Evolutionary conservation across 2,888 invertebrate genomes (phyloP).

Genomic region (Clusia tigrina): DNA sequence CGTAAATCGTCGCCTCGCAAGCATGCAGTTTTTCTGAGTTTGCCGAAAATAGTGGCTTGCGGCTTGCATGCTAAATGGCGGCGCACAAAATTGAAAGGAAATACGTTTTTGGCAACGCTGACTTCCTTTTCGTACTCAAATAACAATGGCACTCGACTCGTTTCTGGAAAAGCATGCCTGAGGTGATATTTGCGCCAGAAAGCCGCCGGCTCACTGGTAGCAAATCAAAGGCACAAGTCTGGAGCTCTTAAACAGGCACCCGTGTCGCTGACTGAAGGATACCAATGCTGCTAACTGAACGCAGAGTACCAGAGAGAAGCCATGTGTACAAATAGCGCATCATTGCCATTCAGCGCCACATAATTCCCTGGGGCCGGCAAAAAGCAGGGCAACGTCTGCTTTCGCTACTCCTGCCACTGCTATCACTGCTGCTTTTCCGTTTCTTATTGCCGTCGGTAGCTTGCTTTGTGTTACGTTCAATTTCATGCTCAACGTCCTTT

Average conservation of each 20-base stretch:
- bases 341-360: constrained; percentile 1
- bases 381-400: too few relatives aligned
- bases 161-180: neutral
- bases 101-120: neutral
- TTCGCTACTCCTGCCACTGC: too few relatives aligned
- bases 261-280: neutral
- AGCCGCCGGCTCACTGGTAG: constrained; percentile 19
- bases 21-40: too few relatives aligned
- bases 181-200: constrained; percentile 3
- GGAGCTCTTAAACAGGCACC: constrained; percentile 25
- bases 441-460: neutral
- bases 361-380: neutral
- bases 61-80: neutral
- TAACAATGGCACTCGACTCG: neutral
- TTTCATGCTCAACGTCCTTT: neutral
- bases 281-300: neutral
- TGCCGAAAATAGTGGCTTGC: neutral
- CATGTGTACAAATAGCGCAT: neutral
- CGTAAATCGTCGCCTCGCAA: too few relatives aligned
- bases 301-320: neutral
- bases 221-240: constrained; percentile 30
- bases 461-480: neutral
- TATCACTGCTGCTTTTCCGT: neutral
- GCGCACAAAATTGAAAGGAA: neutral
- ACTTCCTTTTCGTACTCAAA: neutral